A percentile compares a stretch with the other conserved stretches of the same genome.
These are phyloP conservation scores for Psilanteris sp. DNA, from an alignment of 1,140 invertebrate genomes.

Conservation along the genomic window DNA sequence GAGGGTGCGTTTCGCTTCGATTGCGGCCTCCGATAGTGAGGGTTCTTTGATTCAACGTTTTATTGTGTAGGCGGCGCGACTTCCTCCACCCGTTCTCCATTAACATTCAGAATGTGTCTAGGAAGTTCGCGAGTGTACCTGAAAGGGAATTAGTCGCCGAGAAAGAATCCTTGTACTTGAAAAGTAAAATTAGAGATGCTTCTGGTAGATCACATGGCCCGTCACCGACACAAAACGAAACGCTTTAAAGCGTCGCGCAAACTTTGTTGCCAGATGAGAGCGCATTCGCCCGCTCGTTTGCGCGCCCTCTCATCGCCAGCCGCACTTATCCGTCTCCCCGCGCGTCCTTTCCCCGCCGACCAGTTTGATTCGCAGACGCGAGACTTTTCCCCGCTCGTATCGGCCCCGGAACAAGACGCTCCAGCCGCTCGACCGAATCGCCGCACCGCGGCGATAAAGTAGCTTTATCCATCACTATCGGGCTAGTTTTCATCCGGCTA, in stretches of 20 bases:
- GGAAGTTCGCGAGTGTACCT: conserved; percentile 59
- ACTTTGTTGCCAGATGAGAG: conserved; percentile 34
- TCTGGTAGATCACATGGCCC: conserved; percentile 55
- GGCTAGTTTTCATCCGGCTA: no score
- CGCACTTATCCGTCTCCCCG: no score
- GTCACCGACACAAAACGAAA: conserved; percentile 35
- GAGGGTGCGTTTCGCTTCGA: conserved; percentile 28
- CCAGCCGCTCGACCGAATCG: no score
- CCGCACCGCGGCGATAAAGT: no score
- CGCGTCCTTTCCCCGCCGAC: background rate
- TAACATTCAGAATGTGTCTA: conserved; percentile 63
- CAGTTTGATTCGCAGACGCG: no score
- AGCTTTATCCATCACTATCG: no score
- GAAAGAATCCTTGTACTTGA: conserved; percentile 61
- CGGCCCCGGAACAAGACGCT: no score
- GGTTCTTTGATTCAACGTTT: conserved; percentile 62
- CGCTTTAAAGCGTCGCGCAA: conserved; percentile 45
- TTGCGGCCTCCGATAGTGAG: conserved; percentile 44
- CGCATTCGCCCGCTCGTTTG: conserved; percentile 34
- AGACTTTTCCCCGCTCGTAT: no score
- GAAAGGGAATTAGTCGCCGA: conserved; percentile 44
- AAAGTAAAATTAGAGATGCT: conserved; percentile 60
- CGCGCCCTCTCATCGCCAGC: background rate
- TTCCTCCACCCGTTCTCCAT: conserved; percentile 49
- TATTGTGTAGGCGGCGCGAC: conserved; percentile 55